Percentiles rank a stretch among this genome's conserved stretches.
phyloP scores from a whole-genome alignment of 1,140 invertebrate species.

The Lethocerus indicus region DNA sequence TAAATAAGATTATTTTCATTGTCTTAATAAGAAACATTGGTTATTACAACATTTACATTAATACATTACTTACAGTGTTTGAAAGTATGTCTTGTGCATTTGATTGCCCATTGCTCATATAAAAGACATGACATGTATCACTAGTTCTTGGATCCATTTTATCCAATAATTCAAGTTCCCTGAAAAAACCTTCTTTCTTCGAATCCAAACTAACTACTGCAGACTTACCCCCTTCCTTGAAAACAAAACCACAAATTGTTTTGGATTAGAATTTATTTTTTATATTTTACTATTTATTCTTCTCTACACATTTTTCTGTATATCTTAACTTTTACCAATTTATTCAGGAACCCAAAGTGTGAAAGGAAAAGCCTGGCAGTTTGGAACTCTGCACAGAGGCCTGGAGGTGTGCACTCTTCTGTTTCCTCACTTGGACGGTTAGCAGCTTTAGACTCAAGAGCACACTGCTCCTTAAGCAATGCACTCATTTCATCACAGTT shows the following conservation, averaged over 20 bases:
- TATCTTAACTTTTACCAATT: conserved; percentile 15
- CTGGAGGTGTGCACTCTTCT: conserved; percentile 63
- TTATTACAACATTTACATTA: too few species aligned
- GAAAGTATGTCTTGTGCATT: conserved; percentile 57
- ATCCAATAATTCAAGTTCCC: conserved; percentile 57
- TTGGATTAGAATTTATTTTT: background rate
- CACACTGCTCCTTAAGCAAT: conserved; percentile 30
- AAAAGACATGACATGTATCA: conserved; percentile 91
- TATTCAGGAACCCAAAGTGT: conserved; percentile 72
- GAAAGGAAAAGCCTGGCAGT: conserved; percentile 84
- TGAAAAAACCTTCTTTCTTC: conserved; percentile 45
- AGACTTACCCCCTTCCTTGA: conserved; percentile 24
- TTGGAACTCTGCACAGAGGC: conserved; percentile 78
- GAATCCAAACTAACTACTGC: conserved; percentile 66
- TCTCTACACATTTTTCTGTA: too few species aligned
- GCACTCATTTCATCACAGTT: conserved; percentile 32
- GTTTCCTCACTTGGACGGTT: conserved; percentile 17
- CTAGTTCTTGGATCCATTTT: conserved; percentile 64
- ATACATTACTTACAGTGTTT: conserved; percentile 47
- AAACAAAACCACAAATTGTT: conserved; percentile 1
- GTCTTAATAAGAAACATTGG: too few species aligned
- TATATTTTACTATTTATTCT: background rate
- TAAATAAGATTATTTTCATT: too few species aligned
- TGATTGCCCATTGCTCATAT: conserved; percentile 73
- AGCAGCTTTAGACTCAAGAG: conserved; percentile 21